Base-by-base conservation (phyloP, 2,797 vertebrate species). In the Microctenopoma steveboyesi region DNA sequence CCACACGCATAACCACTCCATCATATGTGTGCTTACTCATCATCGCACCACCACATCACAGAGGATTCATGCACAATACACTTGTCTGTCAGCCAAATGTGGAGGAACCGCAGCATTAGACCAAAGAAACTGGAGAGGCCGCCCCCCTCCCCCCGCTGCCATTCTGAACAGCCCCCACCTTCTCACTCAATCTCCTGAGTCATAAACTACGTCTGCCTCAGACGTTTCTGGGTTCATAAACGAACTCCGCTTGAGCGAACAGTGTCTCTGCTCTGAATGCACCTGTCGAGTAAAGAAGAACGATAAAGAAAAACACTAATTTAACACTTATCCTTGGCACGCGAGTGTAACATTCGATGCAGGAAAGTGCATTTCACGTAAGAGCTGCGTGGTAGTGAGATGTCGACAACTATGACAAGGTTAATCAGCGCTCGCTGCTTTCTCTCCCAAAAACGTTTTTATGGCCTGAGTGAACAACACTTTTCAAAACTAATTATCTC, bases 41-140 rank as follows among this genome's bases (percentile, higher is more conserved):
- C 88, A 78, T 73, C 59, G 5, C 45, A 10, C 13, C 22, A 54
- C 89, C 91, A 93, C 91, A 92, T 92, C 88, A 91, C 48, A 91
- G 78, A 61, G 48, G 67, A 70, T 70, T 61, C 63, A 8, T 54
- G 82, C 84, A 88, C 90, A 88, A 89, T 86, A 42, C 86, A 82
- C 78, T 86, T 84, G 82, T 81, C 86, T 91, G 88, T 66, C 59
- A 69, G 88, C 89, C 90, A 90, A 92, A 87, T 90, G 88, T 84
- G 73, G 73, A 68, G 70, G 78, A 81, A 84, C 88, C 86, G 86
- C 88, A 90, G 82, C 82, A 79, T 81, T 59, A 78, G 79, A 87
- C 80, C 74, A 81, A 71, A 78, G 88, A 77, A 76, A 78, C 61
- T 57, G 40, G 57, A 75, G 63, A 72, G 65, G 30, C 61, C 39